Evolutionary conservation across 2,888 invertebrate species (phyloP), one percentile per base, ranked within the genome.

Genomic region (Synergus japonicus): DNA sequence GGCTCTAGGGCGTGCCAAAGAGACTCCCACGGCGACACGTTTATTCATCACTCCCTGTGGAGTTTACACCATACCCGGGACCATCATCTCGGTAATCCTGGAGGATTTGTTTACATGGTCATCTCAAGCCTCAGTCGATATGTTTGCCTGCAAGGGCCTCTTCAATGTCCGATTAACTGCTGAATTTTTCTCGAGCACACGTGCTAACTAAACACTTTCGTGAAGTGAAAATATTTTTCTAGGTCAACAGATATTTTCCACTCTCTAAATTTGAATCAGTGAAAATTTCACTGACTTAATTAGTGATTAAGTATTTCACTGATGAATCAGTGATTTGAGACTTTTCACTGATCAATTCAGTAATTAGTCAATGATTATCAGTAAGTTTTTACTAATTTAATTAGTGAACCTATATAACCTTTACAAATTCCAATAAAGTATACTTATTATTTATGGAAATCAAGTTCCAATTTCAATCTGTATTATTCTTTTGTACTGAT

Each of bases 1-100:
- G 81, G 76, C 79, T 58, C 69, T 67, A 44, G 83, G 86, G 85
- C 84, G 83, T 84, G 84, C 83, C 85, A 79, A 82, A 77, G 44
- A 82, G 81, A 81, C 85, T 87, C 86, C 86, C 87, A 87, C 83
- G 85, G 81, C 81, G 82, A 84, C 78, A 77, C 86, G 85, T 85
- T 87, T 84, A 83, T 87, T 85, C 84, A 86, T 84, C 84, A 81
- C 81, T 84, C 80, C 78, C 81, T 82, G 79, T 49, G 69, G 79
- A 73, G 78, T 81, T 82, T 79, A 73, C 78, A 76, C 18, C 60
- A 81, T 76, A 80, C 82, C 78, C 80, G 46, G 54, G 80, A 80
- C 66, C 76, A 79, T 82, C 78, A 76, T 79, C 41, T 49, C 13
- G 46, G 29, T 73, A 73, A 73, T 73, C 49, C 73, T 15, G 49